phyloP scores from a whole-genome alignment of 2,797 vertebrate species.

The Takifugu ocellatus region DNA sequence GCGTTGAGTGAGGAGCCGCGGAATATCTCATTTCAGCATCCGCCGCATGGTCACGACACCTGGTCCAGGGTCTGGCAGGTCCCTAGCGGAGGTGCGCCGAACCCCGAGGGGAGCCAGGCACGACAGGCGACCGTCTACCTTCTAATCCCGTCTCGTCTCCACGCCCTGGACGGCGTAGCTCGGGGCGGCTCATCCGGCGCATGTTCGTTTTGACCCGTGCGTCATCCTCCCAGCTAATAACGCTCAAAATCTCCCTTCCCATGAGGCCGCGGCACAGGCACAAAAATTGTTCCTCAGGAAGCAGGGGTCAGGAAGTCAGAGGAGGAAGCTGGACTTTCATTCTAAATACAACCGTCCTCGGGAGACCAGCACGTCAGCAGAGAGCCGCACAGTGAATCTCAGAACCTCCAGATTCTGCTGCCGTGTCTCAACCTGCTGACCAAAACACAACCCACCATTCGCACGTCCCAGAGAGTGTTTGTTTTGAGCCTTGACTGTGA shows the following conservation, averaged over 20 bases:
- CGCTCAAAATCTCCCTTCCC: slow-evolving; percentile 52
- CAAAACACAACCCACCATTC: slow-evolving; percentile 17
- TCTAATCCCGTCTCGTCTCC: neutral
- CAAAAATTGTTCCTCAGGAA: slow-evolving; percentile 64
- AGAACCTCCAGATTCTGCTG: slow-evolving; percentile 45
- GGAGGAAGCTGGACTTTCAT: slow-evolving; percentile 53
- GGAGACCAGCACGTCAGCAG: slow-evolving; percentile 48
- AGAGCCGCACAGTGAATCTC: slow-evolving; percentile 51
- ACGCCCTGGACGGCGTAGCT: too few relatives aligned
- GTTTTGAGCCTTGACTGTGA: slow-evolving; percentile 43
- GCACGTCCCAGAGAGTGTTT: slow-evolving; percentile 45
- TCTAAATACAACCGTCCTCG: slow-evolving; percentile 57
- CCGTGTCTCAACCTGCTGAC: slow-evolving; percentile 32
- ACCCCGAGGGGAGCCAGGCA: slow-evolving; percentile 17
- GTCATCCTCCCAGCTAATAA: slow-evolving; percentile 28
- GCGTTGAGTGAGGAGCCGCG: slow-evolving; percentile 58
- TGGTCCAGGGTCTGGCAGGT: slow-evolving; percentile 67
- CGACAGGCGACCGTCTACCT: slow-evolving; percentile 12
- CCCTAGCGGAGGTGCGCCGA: slow-evolving; percentile 21
- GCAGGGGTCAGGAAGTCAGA: slow-evolving; percentile 62
- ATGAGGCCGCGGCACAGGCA: slow-evolving; percentile 56
- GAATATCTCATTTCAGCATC: slow-evolving; percentile 76
- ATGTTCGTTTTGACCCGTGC: slow-evolving; percentile 48
- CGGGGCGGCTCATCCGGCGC: slow-evolving; percentile 15
- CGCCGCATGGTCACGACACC: slow-evolving; percentile 69